Base-by-base conservation (phyloP, 1,140 invertebrate genomes). In the Steinernema khuongi region DNA sequence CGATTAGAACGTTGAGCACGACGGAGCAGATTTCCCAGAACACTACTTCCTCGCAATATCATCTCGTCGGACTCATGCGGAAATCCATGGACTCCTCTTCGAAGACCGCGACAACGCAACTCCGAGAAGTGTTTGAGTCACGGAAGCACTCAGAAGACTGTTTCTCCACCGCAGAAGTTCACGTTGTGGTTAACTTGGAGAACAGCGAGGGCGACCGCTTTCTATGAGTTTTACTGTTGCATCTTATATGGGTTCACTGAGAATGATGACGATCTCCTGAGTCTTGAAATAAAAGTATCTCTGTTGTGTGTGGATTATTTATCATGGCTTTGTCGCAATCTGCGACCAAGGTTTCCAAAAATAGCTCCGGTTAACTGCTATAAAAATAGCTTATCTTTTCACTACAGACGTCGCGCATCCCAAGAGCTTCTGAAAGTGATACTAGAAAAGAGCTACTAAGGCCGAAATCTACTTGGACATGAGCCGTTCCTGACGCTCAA, bases 181-280 rank as follows among this genome's bases (percentile, higher is more conserved):
- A 60, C 22, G 50, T 60, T 4, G 4, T 14, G 7, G 4, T 60
- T 4, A 60, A 26, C 50, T 11, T 4, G 50, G 50, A 60, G 50
- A 60, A 22, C 50, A 60, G 7, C 50, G 50, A 60, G 26, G 50
- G 50, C 50, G 50, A 60, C 19, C 50, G 50, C 50, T 60, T 17
- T 60, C 26, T 60, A 22, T 60, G 50, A 60, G 22, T 22, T 26
- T n/a, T 4, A 60, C 50, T 7, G 14, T 11, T n/a, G 4, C 50
- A 4, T 7, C 11, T n/a, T 60, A 60, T 60, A 60, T 60, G 50
- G 50, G 50, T 60, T 60, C 26, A 41, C 36, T 22, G 7, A 7
- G 2, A 22, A 14, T 14, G 4, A 60, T 14, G 4, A 60, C 50
- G 50, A 60, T 60, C 50, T 60, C 50, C 4, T 26, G 14, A 60